These are phyloP conservation scores for Euura saliciscinereae DNA, from an alignment of 1,140 invertebrate genomes.

Conservation along the genomic window DNA sequence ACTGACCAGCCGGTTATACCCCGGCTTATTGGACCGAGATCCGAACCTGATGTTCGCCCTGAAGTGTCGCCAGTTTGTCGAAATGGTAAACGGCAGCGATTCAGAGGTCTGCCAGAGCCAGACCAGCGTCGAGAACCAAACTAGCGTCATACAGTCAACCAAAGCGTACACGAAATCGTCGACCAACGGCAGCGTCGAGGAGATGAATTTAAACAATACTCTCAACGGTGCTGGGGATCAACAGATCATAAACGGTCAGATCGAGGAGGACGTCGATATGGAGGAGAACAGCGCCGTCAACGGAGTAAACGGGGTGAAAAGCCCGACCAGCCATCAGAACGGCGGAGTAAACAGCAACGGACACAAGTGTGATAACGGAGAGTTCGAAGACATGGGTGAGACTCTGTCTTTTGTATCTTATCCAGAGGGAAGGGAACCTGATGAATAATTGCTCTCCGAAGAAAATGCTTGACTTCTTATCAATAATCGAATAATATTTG, in stretches of 20 bases:
- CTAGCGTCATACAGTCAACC: conserved; percentile 77
- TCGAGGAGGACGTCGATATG: conserved; percentile 59
- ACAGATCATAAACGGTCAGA: conserved; percentile 53
- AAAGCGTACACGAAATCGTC: conserved; percentile 66
- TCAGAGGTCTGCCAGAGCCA: conserved; percentile 66
- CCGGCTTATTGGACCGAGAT: conserved; percentile 87
- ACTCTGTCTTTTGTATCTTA: not conserved
- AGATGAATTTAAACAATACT: conserved; percentile 54
- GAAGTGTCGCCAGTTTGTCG: conserved; percentile 97
- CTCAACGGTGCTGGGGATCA: conserved; percentile 50
- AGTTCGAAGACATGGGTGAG: conserved; percentile 72
- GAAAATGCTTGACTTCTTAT: too few species aligned
- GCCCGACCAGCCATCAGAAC: conserved; percentile 70
- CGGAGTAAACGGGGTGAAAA: conserved; percentile 47
- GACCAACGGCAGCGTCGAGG: conserved; percentile 56
- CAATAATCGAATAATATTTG: too few species aligned
- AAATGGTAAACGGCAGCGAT: conserved; percentile 89
- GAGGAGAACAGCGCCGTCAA: conserved; percentile 46
- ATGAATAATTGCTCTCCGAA: too few species aligned
- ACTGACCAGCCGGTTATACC: conserved; percentile 85
- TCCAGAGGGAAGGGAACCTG: too few species aligned
- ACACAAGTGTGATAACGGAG: conserved; percentile 59
- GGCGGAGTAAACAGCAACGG: conserved; percentile 62
- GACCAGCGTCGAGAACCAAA: conserved; percentile 63
- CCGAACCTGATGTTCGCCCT: conserved; percentile 91